A percentile compares a stretch with the other conserved stretches of the same genome.
These are phyloP conservation scores for Nebria ingens DNA, from an alignment of 1,140 invertebrate genomes.

Conservation along the genomic window DNA sequence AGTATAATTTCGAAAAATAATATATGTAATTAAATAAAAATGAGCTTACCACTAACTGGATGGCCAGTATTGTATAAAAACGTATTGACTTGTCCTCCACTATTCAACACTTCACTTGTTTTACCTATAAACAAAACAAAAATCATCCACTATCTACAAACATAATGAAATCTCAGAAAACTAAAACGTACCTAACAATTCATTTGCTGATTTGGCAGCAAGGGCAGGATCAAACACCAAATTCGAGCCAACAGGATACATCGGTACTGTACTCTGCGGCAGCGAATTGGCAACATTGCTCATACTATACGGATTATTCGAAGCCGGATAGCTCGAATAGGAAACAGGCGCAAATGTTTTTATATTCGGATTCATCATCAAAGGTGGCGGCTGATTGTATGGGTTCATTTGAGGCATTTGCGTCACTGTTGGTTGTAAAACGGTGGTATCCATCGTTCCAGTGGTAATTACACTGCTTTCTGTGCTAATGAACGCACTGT, in stretches of 20 bases:
- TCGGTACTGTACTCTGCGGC: conserved; percentile 6
- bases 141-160: background rate
- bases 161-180: background rate
- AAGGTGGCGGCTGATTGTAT: background rate
- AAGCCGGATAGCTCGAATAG: conserved; percentile 5
- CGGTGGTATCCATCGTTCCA: background rate
- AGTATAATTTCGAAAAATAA: conserved; percentile 7
- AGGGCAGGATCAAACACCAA: conserved; percentile 28
- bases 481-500: background rate
- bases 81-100: background rate
- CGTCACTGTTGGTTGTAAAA: background rate
- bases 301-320: conserved; percentile 1
- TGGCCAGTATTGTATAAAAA: background rate
- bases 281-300: background rate
- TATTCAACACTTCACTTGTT: conserved; percentile 12
- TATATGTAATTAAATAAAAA: background rate
- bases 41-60: background rate
- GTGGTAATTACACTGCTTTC: background rate
- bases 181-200: conserved; percentile 26
- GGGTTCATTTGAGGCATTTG: background rate
- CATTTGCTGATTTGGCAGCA: conserved; percentile 31
- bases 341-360: conserved; percentile 10
- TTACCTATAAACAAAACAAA: background rate
- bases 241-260: conserved; percentile 21
- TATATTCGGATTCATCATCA: background rate